Conservation (phyloP, 2,797 vertebrate species). For the Catostomus latipinnis region DNA sequence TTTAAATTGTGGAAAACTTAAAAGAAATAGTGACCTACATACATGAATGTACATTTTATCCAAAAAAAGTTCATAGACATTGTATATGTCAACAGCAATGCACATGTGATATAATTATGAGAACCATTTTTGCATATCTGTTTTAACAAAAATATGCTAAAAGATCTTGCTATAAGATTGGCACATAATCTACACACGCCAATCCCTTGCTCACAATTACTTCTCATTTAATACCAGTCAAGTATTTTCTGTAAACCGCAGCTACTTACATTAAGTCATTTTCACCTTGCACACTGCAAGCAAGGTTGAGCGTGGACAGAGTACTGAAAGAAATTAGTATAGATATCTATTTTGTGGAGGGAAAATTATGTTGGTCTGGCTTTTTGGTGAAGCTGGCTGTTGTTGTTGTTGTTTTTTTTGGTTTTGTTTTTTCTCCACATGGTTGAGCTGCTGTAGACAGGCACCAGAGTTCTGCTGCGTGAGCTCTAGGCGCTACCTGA, state of each 20-base stretch:
- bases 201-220: slow-evolving; percentile 4
- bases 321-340: slow-evolving; percentile 12
- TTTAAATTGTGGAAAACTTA: no score
- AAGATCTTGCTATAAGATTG: no score
- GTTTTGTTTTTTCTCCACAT: slow-evolving; percentile 32
- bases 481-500: slow-evolving; percentile 36
- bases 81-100: no score
- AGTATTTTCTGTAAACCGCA: slow-evolving; percentile 3
- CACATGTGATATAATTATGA: no score
- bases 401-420: not conserved
- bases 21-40: no score
- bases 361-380: slow-evolving; percentile 39
- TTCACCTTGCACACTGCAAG: slow-evolving; percentile 23
- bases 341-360: slow-evolving; percentile 31
- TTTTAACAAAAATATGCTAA: not conserved
- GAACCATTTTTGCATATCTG: no score
- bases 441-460: slow-evolving; percentile 36
- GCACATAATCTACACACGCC: not conserved
- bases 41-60: no score
- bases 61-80: no score
- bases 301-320: not conserved
- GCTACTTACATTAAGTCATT: not conserved
- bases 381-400: slow-evolving; percentile 27
- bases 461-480: slow-evolving; percentile 11
- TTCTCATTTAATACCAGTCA: slow-evolving; percentile 26